Base-by-base conservation (phyloP, 2,113 vertebrate genomes). In the Delphinus delphis region DNA sequence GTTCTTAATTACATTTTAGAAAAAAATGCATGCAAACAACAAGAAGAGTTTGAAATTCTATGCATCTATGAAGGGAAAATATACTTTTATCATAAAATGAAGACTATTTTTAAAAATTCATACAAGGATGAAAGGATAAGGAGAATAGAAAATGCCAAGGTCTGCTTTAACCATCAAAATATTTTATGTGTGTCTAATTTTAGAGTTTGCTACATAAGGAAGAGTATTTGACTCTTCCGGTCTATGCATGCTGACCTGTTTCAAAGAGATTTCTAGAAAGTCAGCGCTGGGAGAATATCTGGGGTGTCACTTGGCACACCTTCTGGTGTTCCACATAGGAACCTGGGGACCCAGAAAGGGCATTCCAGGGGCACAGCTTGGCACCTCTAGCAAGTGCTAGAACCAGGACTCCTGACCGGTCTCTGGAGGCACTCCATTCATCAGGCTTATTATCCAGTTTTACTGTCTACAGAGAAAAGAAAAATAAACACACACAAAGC, bases 81-180 rank as follows among this genome's bases (percentile, higher is more conserved):
- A 90, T 36, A 20, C 38, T 87, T 84, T 92, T 84, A 31, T 63
- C 8, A 53, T 70, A 74, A 97, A 96, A 44, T 28, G 18, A 88
- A 87, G 31, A 50, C 41, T 58, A 15, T 93, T 83, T 90, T 85
- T 0, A 84, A 95, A 96, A 92, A 65, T 41, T 84, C 17, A 68
- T 44, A 60, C 2, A 23, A 47, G 47, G 3, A 47, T 93, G 41
- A 95, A 93, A 94, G 81, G 77, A 76, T 87, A 93, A 93, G 73
- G 63, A 36, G 15, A 92, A 85, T 87, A 77, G 33, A 94, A 90
- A 97, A 97, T 93, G 71, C 71, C 41, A 90, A 31, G 47, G n/a
- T 87, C 95, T 96, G 53, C 90, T 82, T 97, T 95, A 97, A 93
- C 79, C 62, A 82, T 97, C 90, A 95, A 95, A 93, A 85, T 97